These are phyloP conservation scores for Tenebrio molitor DNA, from an alignment of 1,140 invertebrate species.

Conservation along the genomic window DNA sequence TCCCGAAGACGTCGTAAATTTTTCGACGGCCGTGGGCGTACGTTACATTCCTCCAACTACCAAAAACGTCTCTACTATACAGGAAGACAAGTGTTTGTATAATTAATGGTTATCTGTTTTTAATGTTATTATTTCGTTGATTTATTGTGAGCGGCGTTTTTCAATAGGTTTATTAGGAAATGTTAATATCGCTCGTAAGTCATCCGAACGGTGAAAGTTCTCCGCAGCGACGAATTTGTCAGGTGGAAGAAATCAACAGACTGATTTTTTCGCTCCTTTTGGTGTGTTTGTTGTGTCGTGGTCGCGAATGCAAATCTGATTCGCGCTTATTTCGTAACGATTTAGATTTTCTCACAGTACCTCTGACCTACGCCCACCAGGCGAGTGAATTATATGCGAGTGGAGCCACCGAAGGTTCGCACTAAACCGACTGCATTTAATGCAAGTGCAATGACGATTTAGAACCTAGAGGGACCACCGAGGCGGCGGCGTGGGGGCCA, in stretches of 20 bases:
- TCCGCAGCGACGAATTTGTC: conserved; percentile 13
- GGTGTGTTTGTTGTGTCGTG: no score
- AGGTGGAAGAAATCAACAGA: background rate
- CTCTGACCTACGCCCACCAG: conserved; percentile 33
- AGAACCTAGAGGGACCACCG: no score
- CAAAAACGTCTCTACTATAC: conserved; percentile 13
- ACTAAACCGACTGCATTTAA: no score
- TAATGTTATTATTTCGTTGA: conserved; percentile 37
- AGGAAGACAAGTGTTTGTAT: conserved; percentile 33
- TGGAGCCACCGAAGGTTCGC: conserved; percentile 18
- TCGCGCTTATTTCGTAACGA: conserved; percentile 34
- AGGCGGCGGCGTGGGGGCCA: no score
- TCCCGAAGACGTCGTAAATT: background rate
- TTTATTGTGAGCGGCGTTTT: conserved; percentile 17
- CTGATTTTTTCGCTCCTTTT: no score
- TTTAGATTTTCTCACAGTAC: conserved; percentile 38
- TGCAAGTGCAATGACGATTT: no score
- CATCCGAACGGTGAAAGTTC: conserved; percentile 20
- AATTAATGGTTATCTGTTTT: conserved; percentile 37
- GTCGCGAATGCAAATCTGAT: conserved; percentile 34
- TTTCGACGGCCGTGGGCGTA: background rate
- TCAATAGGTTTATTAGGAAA: conserved; percentile 28
- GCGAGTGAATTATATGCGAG: conserved; percentile 24
- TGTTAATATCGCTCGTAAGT: conserved; percentile 14
- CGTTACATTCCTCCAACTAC: conserved; percentile 7